These are phyloP conservation scores for Varecia variegata DNA, from an alignment of 2,797 vertebrate species.

Conservation along the genomic window DNA sequence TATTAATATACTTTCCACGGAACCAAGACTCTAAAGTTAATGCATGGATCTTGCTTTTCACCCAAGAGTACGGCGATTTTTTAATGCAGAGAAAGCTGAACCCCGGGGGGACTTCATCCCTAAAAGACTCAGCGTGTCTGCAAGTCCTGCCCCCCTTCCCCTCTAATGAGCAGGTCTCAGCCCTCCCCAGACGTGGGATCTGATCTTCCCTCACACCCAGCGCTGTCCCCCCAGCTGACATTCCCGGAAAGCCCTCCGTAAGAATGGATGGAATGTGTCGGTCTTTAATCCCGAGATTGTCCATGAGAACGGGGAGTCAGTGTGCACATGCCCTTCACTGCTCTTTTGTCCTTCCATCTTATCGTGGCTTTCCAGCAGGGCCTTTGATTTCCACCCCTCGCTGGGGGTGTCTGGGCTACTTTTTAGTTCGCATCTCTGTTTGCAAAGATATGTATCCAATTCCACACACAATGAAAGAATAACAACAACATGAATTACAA, in stretches of 20 bases:
- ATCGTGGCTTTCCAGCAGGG: constrained; percentile 57
- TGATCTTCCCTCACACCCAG: not conserved
- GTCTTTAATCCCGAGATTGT: not conserved
- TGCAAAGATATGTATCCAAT: constrained; percentile 72
- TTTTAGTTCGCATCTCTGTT: constrained; percentile 67
- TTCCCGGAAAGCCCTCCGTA: not conserved
- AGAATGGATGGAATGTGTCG: not conserved
- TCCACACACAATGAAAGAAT: constrained; percentile 73
- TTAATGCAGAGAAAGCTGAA: not conserved
- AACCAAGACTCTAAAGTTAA: not conserved
- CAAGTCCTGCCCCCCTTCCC: not conserved
- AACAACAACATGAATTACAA: constrained; percentile 79
- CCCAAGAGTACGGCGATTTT: not conserved
- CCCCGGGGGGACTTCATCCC: not conserved
- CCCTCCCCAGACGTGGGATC: not conserved
- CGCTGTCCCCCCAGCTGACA: not conserved
- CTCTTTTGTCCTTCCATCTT: constrained; percentile 77
- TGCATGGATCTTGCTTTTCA: not conserved
- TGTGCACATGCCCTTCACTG: constrained; percentile 25
- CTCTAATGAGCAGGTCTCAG: not conserved
- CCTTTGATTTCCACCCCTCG: constrained; percentile 6
- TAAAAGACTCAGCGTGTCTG: not conserved
- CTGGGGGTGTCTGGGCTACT: not conserved
- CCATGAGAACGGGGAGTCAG: constrained; percentile 26
- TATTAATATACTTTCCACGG: too few relatives aligned